Conservation (phyloP, 2,888 invertebrate species). For the Dasysyrphus albostriatus region DNA sequence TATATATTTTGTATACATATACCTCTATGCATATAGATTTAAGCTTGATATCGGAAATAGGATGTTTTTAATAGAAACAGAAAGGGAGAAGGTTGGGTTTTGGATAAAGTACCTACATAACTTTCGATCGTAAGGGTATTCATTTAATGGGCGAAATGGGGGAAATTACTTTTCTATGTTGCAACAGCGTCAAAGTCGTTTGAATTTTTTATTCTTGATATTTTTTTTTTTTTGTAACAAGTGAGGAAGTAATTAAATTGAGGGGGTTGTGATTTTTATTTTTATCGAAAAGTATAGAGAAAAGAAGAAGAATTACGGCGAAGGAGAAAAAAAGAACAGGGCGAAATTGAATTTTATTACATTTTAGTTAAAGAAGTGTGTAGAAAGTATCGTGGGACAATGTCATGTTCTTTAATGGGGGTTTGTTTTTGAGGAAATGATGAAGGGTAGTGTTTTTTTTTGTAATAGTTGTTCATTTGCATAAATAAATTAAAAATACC, state of each 20-base stretch:
- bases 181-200: conserved; percentile 35
- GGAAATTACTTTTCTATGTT: conserved; percentile 61
- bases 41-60: conserved; percentile 48
- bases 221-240: conserved; percentile 20
- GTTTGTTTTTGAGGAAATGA: background rate
- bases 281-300: background rate
- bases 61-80: conserved; percentile 58
- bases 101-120: conserved; percentile 19
- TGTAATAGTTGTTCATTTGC: background rate
- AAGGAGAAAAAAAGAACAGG: background rate
- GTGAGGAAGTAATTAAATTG: conserved; percentile 58
- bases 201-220: conserved; percentile 1
- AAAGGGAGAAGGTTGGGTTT: conserved; percentile 5
- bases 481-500: conserved; percentile 1
- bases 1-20: background rate
- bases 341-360: conserved; percentile 51
- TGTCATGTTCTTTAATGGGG: conserved; percentile 37
- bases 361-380: conserved; percentile 3
- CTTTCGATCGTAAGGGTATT: conserved; percentile 43
- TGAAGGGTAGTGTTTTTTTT: background rate
- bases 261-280: conserved; percentile 26
- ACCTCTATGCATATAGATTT: background rate
- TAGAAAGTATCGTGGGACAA: conserved; percentile 10
- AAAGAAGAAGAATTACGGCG: background rate
- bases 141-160: conserved; percentile 54